Evolutionary conservation across 2,797 vertebrate genomes (phyloP).

Genomic region (Paramormyrops hopkinsi): DNA sequence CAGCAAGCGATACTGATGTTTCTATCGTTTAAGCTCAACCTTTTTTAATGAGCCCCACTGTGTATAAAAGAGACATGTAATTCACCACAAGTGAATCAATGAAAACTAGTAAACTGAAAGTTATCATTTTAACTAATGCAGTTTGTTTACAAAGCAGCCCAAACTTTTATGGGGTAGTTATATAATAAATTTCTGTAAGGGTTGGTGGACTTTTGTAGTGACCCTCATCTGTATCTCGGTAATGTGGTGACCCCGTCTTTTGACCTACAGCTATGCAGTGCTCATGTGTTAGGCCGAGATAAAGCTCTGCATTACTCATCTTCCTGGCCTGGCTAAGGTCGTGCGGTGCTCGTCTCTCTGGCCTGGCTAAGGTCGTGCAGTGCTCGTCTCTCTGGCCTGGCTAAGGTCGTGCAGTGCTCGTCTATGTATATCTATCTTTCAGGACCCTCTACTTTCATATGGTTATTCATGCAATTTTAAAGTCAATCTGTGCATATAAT

Average conservation of each 20-base stretch:
- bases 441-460: neutral
- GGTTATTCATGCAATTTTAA: neutral
- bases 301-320: neutral
- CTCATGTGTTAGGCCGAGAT: neutral
- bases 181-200: neutral
- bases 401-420: neutral
- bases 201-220: neutral
- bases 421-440: neutral
- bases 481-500: neutral
- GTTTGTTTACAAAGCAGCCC: neutral
- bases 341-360: neutral
- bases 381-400: neutral
- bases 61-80: neutral
- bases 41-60: slow-evolving; percentile 18
- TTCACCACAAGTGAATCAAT: neutral
- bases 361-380: neutral
- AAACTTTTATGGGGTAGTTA: neutral
- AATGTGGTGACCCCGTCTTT: neutral
- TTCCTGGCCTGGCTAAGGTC: neutral
- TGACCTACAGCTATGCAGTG: neutral
- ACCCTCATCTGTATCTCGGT: neutral
- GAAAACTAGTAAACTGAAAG: neutral
- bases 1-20: neutral
- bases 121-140: neutral
- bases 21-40: neutral